Conservation (phyloP, 2,888 invertebrate genomes). For the Altica lythri region DNA sequence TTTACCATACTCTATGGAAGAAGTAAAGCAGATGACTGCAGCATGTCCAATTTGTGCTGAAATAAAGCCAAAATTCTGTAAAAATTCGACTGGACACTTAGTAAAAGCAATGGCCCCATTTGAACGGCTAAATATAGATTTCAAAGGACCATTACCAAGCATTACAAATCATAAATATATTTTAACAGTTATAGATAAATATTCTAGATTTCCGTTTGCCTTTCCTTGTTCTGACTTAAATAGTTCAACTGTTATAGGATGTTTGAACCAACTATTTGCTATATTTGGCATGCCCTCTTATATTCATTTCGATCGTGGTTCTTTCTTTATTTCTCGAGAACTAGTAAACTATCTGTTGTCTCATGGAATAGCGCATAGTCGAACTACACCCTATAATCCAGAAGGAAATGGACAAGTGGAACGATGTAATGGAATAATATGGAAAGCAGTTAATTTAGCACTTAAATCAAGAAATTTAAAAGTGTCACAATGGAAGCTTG, state of each 20-base stretch:
- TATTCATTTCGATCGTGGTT: neutral
- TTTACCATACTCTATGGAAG: slow-evolving; percentile 12
- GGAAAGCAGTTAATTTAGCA: neutral
- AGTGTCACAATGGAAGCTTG: neutral
- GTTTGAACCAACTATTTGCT: neutral
- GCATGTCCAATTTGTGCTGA: slow-evolving; percentile 13
- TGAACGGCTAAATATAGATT: slow-evolving; percentile 9
- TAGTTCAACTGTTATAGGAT: neutral
- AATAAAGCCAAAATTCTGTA: slow-evolving; percentile 11
- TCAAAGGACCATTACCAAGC: slow-evolving; percentile 5
- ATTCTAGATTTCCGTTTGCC: slow-evolving; percentile 8
- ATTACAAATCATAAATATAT: slow-evolving; percentile 1
- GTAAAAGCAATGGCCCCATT: neutral
- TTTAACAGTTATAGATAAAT: slow-evolving; percentile 6
- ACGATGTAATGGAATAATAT: slow-evolving; percentile 7
- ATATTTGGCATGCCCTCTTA: neutral
- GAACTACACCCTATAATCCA: neutral
- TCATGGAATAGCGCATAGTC: neutral
- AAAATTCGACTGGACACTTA: neutral
- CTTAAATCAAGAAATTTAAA: slow-evolving; percentile 6
- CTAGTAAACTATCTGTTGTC: neutral
- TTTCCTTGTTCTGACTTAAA: neutral
- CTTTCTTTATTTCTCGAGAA: neutral
- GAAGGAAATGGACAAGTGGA: neutral
- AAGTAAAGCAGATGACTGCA: slow-evolving; percentile 4